Evolutionary conservation across 2,888 invertebrate species (phyloP).

Genomic region (Lasioglossum lativentre): DNA sequence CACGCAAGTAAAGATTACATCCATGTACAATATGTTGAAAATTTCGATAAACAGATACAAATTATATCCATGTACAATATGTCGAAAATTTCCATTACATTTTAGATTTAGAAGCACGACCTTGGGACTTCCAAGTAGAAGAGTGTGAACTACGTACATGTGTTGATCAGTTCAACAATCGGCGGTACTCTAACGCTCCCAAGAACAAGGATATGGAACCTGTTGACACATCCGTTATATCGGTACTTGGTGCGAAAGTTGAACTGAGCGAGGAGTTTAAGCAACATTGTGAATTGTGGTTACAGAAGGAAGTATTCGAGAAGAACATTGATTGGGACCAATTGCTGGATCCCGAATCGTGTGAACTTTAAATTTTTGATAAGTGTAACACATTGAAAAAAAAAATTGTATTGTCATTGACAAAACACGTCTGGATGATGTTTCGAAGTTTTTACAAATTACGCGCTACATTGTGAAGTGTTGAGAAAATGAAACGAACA

Average conservation of each 20-base stretch:
- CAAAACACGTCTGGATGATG: slow-evolving; percentile 61
- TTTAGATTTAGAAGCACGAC: slow-evolving; percentile 96
- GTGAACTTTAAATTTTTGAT: slow-evolving; percentile 78
- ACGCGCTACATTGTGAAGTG: slow-evolving; percentile 63
- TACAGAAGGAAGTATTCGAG: slow-evolving; percentile 98
- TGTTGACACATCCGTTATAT: slow-evolving; percentile 93
- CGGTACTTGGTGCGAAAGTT: slow-evolving; percentile 91
- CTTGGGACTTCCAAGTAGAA: slow-evolving; percentile 99
- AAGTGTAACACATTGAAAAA: slow-evolving; percentile 60
- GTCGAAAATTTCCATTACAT: neutral
- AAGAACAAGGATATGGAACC: slow-evolving; percentile 87
- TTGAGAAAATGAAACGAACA: slow-evolving; percentile 50
- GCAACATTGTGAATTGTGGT: slow-evolving; percentile 96
- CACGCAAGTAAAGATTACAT: too few relatives aligned
- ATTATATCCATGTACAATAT: neutral
- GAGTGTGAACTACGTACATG: slow-evolving; percentile 97
- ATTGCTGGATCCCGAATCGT: slow-evolving; percentile 80
- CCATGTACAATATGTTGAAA: neutral
- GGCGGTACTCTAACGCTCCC: slow-evolving; percentile 89
- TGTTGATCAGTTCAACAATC: slow-evolving; percentile 97
- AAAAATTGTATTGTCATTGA: slow-evolving; percentile 62
- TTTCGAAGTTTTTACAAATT: slow-evolving; percentile 69
- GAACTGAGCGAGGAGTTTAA: slow-evolving; percentile 97
- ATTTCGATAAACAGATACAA: too few relatives aligned
- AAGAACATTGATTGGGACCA: slow-evolving; percentile 93